Conservation (phyloP, 2,888 invertebrate species). For the Scaeva pyrastri region DNA sequence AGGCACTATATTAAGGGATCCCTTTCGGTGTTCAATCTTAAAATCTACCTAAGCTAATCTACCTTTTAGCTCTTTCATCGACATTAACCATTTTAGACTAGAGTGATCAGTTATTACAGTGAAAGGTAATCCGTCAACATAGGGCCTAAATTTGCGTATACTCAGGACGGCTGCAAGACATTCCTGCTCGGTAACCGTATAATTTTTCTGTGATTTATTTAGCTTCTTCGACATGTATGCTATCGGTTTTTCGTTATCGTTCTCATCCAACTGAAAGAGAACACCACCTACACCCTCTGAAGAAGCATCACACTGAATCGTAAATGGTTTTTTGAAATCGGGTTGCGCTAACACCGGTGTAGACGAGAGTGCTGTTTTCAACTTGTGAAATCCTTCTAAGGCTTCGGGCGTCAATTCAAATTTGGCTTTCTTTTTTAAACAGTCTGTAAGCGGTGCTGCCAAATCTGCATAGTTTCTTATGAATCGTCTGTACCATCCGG, state of each 20-base stretch:
- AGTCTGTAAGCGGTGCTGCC: too few species aligned
- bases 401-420: too few species aligned
- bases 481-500: too few species aligned
- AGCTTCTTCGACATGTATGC: constrained; percentile 9
- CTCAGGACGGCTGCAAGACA: not conserved
- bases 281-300: not conserved
- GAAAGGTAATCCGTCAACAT: constrained; percentile 9
- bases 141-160: not conserved
- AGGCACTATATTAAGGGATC: constrained; percentile 24
- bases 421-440: too few species aligned
- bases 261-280: constrained; percentile 9
- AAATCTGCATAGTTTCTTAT: too few species aligned
- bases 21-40: constrained; percentile 2
- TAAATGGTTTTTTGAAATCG: too few species aligned
- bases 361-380: too few species aligned
- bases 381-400: too few species aligned
- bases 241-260: not conserved
- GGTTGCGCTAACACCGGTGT: too few species aligned
- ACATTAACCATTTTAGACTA: not conserved
- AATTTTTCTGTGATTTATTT: not conserved
- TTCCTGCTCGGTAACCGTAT: too few species aligned
- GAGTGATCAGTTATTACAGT: not conserved
- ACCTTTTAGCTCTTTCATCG: constrained; percentile 1
- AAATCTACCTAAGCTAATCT: constrained; percentile 10
- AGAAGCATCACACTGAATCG: too few species aligned